phyloP scores from a whole-genome alignment of 2,113 vertebrate species.

The Tupaia tana region DNA sequence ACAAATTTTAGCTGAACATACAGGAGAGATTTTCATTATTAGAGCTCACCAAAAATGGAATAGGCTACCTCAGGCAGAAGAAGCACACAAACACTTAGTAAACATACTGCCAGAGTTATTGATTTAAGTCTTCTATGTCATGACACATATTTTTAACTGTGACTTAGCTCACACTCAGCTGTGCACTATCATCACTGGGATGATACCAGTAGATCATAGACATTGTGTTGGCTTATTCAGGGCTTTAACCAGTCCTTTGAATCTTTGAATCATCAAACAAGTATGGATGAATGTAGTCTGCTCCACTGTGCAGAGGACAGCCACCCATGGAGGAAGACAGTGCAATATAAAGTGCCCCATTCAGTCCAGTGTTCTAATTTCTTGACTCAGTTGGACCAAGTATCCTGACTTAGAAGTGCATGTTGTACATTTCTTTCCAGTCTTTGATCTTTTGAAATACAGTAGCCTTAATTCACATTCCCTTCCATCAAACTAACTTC shows the following conservation, averaged over 20 bases:
- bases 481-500: background rate
- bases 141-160: background rate
- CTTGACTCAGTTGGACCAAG: background rate
- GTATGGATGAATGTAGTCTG: background rate
- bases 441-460: background rate
- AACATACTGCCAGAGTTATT: background rate
- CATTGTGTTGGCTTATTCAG: background rate
- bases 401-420: background rate
- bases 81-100: background rate
- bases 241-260: background rate
- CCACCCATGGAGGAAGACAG: too few species aligned
- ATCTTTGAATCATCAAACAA: background rate
- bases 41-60: background rate
- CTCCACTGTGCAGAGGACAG: background rate
- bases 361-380: background rate
- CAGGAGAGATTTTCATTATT: constrained; percentile 31
- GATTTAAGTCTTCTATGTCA: background rate
- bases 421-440: background rate
- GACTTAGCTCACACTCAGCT: background rate
- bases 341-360: fast-evolving
- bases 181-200: background rate
- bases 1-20: background rate
- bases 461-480: background rate
- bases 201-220: background rate
- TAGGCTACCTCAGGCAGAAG: background rate